phyloP scores from a whole-genome alignment of 2,888 invertebrate genomes.

The Drosophila vallismaia region DNA sequence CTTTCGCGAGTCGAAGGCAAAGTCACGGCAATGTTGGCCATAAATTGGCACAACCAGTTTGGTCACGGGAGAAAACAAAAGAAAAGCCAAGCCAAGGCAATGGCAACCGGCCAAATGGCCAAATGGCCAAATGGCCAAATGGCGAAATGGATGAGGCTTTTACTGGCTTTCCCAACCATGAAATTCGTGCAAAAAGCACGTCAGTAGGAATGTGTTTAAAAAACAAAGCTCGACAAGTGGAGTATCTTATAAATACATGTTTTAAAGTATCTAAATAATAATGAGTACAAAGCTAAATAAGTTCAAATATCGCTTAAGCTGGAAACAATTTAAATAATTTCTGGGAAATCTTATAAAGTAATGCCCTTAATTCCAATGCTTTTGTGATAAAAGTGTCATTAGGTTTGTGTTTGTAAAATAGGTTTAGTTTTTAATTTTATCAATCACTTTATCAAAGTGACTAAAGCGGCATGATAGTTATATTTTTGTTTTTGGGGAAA shows the following conservation, averaged over 20 bases:
- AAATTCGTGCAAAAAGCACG: conserved; percentile 38
- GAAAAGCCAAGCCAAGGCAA: conserved; percentile 40
- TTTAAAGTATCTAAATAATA: not conserved
- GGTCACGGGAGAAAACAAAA: conserved; percentile 53
- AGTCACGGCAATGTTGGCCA: conserved; percentile 58
- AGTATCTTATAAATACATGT: not conserved
- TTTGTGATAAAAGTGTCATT: conserved; percentile 1
- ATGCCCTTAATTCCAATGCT: not conserved
- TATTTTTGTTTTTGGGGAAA: not conserved
- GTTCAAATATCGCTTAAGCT: not conserved
- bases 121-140: conserved; percentile 31
- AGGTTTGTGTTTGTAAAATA: not conserved
- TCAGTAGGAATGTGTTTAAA: conserved; percentile 9
- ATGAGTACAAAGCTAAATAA: too few species aligned
- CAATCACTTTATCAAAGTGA: not conserved
- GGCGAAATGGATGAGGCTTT: conserved; percentile 51
- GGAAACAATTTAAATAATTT: not conserved
- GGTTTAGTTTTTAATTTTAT: not conserved
- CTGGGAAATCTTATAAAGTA: not conserved
- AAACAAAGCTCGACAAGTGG: not conserved
- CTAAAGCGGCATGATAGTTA: not conserved
- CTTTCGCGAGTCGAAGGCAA: conserved; percentile 59
- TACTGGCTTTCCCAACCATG: conserved; percentile 67
- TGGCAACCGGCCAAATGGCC: conserved; percentile 13
- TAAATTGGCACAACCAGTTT: conserved; percentile 61